Conservation (phyloP, 2,113 vertebrate genomes). For the Rhineura floridana region DNA sequence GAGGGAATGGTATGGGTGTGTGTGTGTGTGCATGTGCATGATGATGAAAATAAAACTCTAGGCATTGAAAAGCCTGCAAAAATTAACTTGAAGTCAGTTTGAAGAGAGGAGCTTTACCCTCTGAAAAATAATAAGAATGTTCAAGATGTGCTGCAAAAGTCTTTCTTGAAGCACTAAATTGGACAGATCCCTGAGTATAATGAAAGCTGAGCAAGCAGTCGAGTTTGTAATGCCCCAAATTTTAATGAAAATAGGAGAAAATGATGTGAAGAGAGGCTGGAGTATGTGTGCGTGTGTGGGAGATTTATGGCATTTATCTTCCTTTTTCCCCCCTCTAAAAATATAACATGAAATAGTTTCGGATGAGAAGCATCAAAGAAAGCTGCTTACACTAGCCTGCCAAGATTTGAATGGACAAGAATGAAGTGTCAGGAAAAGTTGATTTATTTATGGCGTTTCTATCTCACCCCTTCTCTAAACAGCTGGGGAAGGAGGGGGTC, state of each 20-base stretch:
- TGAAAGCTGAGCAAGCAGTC: slow-evolving; percentile 18
- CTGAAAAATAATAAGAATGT: slow-evolving; percentile 14
- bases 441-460: background rate
- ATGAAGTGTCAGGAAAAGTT: no score
- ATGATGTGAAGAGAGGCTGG: background rate
- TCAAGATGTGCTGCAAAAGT: slow-evolving; percentile 4
- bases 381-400: background rate
- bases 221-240: background rate
- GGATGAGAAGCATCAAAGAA: background rate
- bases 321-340: background rate
- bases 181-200: slow-evolving; percentile 15
- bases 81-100: slow-evolving; percentile 25
- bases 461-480: background rate
- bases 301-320: background rate
- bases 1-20: background rate
- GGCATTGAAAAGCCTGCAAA: slow-evolving; percentile 14
- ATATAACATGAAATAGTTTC: background rate
- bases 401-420: background rate
- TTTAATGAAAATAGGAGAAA: slow-evolving; percentile 26
- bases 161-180: slow-evolving; percentile 22
- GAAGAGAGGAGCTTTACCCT: background rate
- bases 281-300: background rate
- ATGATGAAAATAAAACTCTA: slow-evolving; percentile 27
- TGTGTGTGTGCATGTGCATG: background rate
- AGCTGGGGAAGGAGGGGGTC: background rate